Evolutionary conservation across 2,797 vertebrate species (phyloP).

Genomic region (Pipistrellus nathusii): DNA sequence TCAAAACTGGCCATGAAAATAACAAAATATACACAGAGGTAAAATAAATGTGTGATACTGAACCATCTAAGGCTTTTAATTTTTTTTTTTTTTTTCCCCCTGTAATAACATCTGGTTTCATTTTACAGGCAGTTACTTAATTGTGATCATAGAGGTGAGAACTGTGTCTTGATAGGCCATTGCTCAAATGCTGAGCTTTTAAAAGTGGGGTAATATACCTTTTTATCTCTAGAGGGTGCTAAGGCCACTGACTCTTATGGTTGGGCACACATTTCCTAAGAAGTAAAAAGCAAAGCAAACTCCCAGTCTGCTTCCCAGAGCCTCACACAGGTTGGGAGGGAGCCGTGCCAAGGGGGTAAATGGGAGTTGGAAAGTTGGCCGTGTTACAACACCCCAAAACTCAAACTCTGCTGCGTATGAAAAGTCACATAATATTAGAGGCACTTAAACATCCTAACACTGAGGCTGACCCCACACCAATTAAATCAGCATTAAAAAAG

Average conservation of each 20-base stretch:
- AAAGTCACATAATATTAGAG: neutral
- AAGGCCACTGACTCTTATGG: neutral
- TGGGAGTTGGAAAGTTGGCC: neutral
- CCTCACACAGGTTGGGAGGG: neutral
- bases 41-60: neutral
- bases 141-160: neutral
- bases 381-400: neutral
- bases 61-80: neutral
- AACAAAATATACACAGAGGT: neutral
- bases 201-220: neutral
- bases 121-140: neutral
- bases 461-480: neutral
- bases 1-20: neutral
- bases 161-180: neutral
- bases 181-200: neutral
- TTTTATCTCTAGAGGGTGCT: neutral
- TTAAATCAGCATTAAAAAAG: neutral
- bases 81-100: neutral
- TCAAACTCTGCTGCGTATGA: neutral
- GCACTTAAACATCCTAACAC: neutral
- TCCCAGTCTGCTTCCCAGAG: neutral
- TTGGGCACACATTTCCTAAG: neutral
- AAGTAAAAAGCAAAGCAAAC: neutral
- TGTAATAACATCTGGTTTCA: neutral
- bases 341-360: neutral